phyloP scores from a whole-genome alignment of 1,140 invertebrate species.

The Drosophila truncata region DNA sequence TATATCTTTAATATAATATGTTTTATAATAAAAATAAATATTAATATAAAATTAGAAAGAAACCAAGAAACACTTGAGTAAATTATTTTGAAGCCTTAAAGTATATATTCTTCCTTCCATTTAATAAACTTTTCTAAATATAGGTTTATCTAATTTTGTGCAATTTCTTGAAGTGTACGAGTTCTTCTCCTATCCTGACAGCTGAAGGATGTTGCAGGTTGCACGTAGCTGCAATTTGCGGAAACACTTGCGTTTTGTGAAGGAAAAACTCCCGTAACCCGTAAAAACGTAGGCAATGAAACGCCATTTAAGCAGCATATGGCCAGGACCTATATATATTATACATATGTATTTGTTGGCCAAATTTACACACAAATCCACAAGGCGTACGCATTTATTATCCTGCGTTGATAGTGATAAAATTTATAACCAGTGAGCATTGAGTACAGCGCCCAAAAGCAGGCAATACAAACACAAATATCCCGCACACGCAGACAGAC shows the following conservation, averaged over 20 bases:
- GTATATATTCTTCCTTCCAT: neutral
- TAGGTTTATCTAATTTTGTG: no score
- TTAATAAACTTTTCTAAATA: neutral
- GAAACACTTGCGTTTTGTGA: slow-evolving; percentile 22
- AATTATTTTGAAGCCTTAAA: neutral
- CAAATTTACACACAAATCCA: slow-evolving; percentile 78
- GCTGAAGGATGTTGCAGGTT: slow-evolving; percentile 29
- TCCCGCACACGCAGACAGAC: slow-evolving; percentile 17
- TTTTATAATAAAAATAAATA: neutral
- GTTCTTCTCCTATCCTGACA: neutral
- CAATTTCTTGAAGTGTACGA: neutral
- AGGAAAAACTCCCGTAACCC: neutral
- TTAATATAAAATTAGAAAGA: neutral
- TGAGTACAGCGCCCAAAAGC: slow-evolving; percentile 61
- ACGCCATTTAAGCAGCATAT: slow-evolving; percentile 65
- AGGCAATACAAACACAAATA: slow-evolving; percentile 43
- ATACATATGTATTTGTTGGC: slow-evolving; percentile 16
- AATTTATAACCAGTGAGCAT: slow-evolving; percentile 71
- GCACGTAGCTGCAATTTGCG: slow-evolving; percentile 41
- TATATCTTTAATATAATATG: neutral
- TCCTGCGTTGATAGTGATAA: slow-evolving; percentile 75
- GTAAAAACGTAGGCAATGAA: slow-evolving; percentile 52
- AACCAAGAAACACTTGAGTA: neutral
- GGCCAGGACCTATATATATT: slow-evolving; percentile 8
- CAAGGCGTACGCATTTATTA: slow-evolving; percentile 71